Base-by-base conservation (phyloP, 1,140 invertebrate genomes). In the Drosophila ananassae region DNA sequence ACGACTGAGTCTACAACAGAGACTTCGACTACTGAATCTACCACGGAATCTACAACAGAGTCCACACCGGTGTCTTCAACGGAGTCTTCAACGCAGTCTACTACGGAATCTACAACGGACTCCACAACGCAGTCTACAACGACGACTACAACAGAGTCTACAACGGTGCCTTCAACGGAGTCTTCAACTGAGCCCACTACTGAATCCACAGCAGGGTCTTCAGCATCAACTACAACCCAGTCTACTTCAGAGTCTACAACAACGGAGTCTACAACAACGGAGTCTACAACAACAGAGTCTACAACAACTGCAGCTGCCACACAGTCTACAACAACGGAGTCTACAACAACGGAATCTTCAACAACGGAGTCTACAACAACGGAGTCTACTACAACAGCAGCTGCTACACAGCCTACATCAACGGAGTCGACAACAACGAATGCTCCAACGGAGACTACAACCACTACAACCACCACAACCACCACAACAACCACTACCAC, bases 201-300 rank as follows among this genome's bases (percentile, higher is more conserved):
- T 25, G 56, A 25, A 5, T 44, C 34, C n/a, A 21, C 68, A 2
- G 37, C 59, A 1, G 32, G 52, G 8, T 17, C 60, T 17, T 17
- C 17, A 17, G 17, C 17, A 17, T 17, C 17, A 17, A 17, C 17
- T 1, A 7, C 30, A 7, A 13, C 25, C 5, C 37, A 39, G 5
- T 24, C 24, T 0, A 54, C 28, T 6, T 30, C 53, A 41, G 63
- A 22, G 5, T 13, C 63, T 10, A 13, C 64, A 1, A 48, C 67
- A 17, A 30, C 57, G 0, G 48, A 5, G 28, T 32, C 51, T 0
- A 25, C 25, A 37, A 1, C 53, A 3, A 28, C 44, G 28, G 63
- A 67, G 44, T 37, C 21, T 24, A 12, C 62, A n/a, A 50, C 69
- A 44, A 10, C 44, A 4, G 44, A 12, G 41, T 44, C 41, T 21